Base-by-base conservation (phyloP, 2,888 invertebrate genomes). In the Apotomis turbidana region DNA sequence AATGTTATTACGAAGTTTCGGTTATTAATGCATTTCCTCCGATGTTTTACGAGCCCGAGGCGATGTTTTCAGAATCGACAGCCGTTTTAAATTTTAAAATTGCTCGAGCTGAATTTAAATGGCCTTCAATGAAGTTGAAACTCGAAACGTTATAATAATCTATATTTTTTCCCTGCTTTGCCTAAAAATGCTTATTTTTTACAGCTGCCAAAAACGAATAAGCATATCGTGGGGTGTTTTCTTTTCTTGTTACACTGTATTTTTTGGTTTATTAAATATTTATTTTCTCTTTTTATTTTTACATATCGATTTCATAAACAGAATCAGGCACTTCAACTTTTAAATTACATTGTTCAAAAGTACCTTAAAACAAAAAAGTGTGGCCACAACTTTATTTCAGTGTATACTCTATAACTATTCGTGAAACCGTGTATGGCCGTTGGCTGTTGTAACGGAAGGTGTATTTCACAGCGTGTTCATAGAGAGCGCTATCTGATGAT, bases 401-500 rank as follows among this genome's bases (percentile, higher is more conserved):
- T 46, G 55, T 12, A 15, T 4, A 46, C 41, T 46, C 36, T 13
- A 66, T 66, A 46, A 49, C 67, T 63, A 68, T 52, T 68, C 51
- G 62, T 55, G 73, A 71, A 64, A 71, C 75, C 74, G 66, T 75
- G 71, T 76, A 76, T 76, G 79, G 80, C 78, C 77, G 78, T 78
- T 77, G 76, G 88, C 88, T 87, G 88, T 90, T 90, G 91, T 90
- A 87, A 89, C 89, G 86, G 87, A 90, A 90, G 91, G 89, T 88
- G 90, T 92, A 91, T 91, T 90, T 93, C 92, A 93, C 86, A 85
- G 84, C 84, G 86, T 80, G 88, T 88, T 90, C 87, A 87, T 84
- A 85, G 84, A 85, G 84, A 83, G 82, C 91, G 91, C 93, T 93
- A 93, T 93, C 93, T 93, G 93, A 93, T 93, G 93, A 93, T 93